phyloP scores from a whole-genome alignment of 2,113 vertebrate species.

The Gambusia affinis region DNA sequence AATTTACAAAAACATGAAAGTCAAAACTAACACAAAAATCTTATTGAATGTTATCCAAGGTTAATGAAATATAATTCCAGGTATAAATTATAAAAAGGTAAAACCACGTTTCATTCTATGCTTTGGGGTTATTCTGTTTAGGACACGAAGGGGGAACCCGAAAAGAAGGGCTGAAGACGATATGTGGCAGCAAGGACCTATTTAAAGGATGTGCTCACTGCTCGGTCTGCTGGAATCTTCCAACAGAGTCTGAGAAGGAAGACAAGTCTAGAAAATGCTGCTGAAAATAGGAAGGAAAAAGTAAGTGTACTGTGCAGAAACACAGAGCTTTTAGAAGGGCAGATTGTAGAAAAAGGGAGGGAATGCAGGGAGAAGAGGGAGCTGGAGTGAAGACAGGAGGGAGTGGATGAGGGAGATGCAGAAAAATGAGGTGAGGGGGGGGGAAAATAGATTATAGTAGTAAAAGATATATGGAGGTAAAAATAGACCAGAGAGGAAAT shows the following conservation, averaged over 20 bases:
- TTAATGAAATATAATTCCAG: no score
- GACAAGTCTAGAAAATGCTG: slow-evolving; percentile 26
- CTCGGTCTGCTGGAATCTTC: slow-evolving; percentile 39
- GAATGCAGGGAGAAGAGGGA: neutral
- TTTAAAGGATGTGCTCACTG: slow-evolving; percentile 40
- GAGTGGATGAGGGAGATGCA: slow-evolving; percentile 9
- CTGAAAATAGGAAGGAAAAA: slow-evolving; percentile 2
- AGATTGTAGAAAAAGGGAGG: slow-evolving; percentile 4
- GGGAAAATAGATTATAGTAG: slow-evolving; percentile 47
- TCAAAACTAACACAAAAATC: no score
- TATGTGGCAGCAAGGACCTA: slow-evolving; percentile 33
- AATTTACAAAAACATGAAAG: no score
- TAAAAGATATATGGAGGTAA: slow-evolving; percentile 43
- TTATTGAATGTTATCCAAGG: no score
- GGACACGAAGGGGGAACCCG: neutral
- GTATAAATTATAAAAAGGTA: no score
- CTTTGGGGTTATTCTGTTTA: neutral
- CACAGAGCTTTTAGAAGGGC: slow-evolving; percentile 19
- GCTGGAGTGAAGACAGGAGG: neutral
- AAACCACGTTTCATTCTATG: neutral
- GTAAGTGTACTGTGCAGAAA: neutral
- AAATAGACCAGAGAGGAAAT: slow-evolving; percentile 46
- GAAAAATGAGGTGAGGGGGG: slow-evolving; percentile 42
- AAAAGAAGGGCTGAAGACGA: slow-evolving; percentile 44
- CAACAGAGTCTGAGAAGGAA: neutral